Conservation (phyloP, 2,113 vertebrate species). For the Apeltes quadracus region DNA sequence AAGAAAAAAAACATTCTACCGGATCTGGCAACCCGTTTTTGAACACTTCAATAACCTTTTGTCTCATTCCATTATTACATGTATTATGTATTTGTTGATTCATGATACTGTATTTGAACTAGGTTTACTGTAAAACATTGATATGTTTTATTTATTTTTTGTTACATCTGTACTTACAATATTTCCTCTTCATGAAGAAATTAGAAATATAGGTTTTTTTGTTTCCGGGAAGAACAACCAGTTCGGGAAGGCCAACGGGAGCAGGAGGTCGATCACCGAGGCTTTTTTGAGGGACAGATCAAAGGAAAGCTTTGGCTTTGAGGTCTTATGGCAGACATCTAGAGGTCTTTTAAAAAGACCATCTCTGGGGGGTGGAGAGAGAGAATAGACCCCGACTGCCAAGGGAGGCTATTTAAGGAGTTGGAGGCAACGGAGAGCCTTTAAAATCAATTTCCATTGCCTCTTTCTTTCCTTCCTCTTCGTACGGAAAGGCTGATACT, state of each 20-base stretch:
- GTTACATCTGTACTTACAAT: background rate
- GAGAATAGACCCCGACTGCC: slow-evolving; percentile 61
- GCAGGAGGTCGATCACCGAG: slow-evolving; percentile 47
- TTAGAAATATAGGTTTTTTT: background rate
- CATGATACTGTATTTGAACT: background rate
- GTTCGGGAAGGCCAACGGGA: slow-evolving; percentile 43
- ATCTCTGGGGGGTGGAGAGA: slow-evolving; percentile 37
- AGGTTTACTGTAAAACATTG: background rate
- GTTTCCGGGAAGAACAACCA: slow-evolving; percentile 52
- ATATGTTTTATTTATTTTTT: background rate
- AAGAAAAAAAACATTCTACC: background rate
- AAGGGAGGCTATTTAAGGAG: slow-evolving; percentile 72
- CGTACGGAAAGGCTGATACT: slow-evolving; percentile 13
- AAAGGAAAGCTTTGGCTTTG: slow-evolving; percentile 64
- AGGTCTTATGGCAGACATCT: slow-evolving; percentile 63
- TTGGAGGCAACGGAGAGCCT: slow-evolving; percentile 67
- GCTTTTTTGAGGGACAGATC: slow-evolving; percentile 69
- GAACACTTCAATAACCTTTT: background rate
- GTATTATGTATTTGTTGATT: background rate
- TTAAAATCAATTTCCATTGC: slow-evolving; percentile 69
- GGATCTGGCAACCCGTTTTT: background rate
- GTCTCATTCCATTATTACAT: background rate
- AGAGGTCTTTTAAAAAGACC: slow-evolving; percentile 64
- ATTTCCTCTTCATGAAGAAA: background rate
- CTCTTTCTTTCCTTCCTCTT: slow-evolving; percentile 21